A percentile compares a stretch with the other conserved stretches of the same genome.
phyloP scores from a whole-genome alignment of 2,888 invertebrate species.

The Melinaea menophilus region DNA sequence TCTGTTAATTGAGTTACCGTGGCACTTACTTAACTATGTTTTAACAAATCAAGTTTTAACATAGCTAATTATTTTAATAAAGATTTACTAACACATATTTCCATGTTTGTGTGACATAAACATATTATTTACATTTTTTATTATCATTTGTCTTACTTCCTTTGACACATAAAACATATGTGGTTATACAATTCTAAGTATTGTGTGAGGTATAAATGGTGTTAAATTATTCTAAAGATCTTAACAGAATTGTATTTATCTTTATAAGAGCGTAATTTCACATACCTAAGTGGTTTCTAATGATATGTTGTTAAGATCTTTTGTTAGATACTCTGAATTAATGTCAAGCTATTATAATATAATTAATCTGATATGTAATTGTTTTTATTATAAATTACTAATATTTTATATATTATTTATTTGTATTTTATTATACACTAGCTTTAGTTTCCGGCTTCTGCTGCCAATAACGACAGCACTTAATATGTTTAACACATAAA shows the following conservation, averaged over 20 bases:
- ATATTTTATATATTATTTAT: background rate
- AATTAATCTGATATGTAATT: background rate
- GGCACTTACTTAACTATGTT: too few relatives aligned
- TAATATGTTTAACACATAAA: too few relatives aligned
- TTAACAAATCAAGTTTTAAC: too few relatives aligned
- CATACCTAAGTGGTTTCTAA: slow-evolving; percentile 14
- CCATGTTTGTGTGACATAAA: background rate
- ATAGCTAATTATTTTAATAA: too few relatives aligned
- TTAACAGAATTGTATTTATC: slow-evolving; percentile 9
- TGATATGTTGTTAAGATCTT: slow-evolving; percentile 16
- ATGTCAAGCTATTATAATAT: background rate
- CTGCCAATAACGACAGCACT: too few relatives aligned
- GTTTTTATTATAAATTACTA: background rate
- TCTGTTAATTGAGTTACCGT: too few relatives aligned
- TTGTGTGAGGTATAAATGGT: slow-evolving; percentile 8
- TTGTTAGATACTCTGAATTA: slow-evolving; percentile 7
- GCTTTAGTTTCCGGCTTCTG: too few relatives aligned
- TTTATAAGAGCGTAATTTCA: slow-evolving; percentile 13
- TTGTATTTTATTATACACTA: slow-evolving; percentile 6
- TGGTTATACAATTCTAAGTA: background rate
- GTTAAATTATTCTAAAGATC: slow-evolving; percentile 10
- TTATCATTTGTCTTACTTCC: background rate
- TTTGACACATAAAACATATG: too few relatives aligned
- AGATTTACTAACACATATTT: too few relatives aligned
- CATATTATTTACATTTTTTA: background rate